A percentile compares a stretch with the other conserved stretches of the same genome.
These are phyloP conservation scores for Hoplodrina blanda DNA, from an alignment of 2,888 invertebrate species.

Conservation along the genomic window DNA sequence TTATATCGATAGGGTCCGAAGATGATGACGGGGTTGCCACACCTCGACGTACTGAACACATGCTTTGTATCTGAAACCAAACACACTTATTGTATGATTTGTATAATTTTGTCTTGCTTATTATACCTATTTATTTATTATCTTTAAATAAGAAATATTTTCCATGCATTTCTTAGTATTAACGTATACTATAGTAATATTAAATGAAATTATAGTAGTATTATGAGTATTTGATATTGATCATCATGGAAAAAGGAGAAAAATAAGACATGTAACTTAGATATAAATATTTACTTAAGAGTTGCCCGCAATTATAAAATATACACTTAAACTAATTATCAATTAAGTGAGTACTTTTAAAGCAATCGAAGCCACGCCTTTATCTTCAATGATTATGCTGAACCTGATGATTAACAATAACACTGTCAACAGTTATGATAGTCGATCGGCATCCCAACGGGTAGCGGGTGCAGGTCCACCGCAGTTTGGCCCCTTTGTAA, in stretches of 20 bases:
- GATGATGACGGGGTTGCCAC: conserved; percentile 25
- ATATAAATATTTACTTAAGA: not conserved
- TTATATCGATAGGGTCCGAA: conserved; percentile 35
- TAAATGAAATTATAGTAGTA: no score
- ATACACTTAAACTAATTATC: not conserved
- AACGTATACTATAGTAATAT: no score
- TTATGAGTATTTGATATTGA: no score
- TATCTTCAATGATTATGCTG: conserved; percentile 31
- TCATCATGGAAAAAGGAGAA: not conserved
- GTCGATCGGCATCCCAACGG: conserved; percentile 46
- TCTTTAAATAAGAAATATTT: no score
- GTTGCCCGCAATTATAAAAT: not conserved
- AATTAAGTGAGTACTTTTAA: not conserved
- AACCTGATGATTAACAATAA: conserved; percentile 18
- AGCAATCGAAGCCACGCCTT: not conserved
- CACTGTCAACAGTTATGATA: conserved; percentile 43
- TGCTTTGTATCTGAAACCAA: not conserved
- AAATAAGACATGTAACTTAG: not conserved
- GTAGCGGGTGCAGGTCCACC: conserved; percentile 60
- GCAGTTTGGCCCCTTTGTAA: conserved; percentile 53
- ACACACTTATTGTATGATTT: not conserved
- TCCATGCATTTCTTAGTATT: no score
- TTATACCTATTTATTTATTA: no score
- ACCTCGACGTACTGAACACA: conserved; percentile 11
- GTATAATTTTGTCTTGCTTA: no score